A percentile compares a stretch with the other conserved stretches of the same genome.
phyloP scores from a whole-genome alignment of 2,113 vertebrate species.

The Lethenteron camtschaticum region DNA sequence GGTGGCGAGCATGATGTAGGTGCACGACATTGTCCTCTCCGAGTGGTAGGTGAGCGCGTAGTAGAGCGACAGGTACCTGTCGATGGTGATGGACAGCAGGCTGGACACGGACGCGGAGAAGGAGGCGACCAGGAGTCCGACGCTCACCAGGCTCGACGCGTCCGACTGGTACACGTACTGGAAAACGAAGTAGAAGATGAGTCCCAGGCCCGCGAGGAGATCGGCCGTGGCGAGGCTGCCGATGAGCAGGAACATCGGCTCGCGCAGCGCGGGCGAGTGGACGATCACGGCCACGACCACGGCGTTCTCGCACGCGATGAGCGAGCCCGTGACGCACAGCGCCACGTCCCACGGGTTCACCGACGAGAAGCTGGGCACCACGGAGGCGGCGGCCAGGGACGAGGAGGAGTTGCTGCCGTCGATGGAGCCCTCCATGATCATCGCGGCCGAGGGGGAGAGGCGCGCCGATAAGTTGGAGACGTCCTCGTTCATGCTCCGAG shows the following conservation, averaged over 20 bases:
- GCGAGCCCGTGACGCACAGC: slow-evolving; percentile 55
- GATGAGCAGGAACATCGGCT: slow-evolving; percentile 63
- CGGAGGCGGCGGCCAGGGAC: slow-evolving; percentile 19
- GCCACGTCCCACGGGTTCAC: slow-evolving; percentile 71
- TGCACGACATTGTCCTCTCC: slow-evolving; percentile 37
- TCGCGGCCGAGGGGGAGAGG: slow-evolving; percentile 17
- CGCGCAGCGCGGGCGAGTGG: slow-evolving; percentile 41
- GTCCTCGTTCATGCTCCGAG: slow-evolving; percentile 16
- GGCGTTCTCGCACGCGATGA: slow-evolving; percentile 64
- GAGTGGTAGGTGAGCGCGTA: slow-evolving; percentile 73
- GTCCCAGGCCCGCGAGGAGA: slow-evolving; percentile 51
- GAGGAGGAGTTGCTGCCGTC: slow-evolving; percentile 19
- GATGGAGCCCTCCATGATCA: slow-evolving; percentile 11
- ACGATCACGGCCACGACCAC: slow-evolving; percentile 56
- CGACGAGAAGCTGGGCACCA: slow-evolving; percentile 15
- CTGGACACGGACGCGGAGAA: slow-evolving; percentile 64
- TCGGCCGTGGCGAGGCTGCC: slow-evolving; percentile 61
- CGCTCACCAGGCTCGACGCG: slow-evolving; percentile 37
- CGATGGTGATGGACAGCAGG: slow-evolving; percentile 61
- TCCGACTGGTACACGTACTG: slow-evolving; percentile 35
- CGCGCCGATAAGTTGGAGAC: slow-evolving; percentile 11
- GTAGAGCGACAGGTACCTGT: slow-evolving; percentile 70
- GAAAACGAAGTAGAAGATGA: slow-evolving; percentile 59
- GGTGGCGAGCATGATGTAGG: slow-evolving; percentile 42
- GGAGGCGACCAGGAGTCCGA: slow-evolving; percentile 50